Conservation (phyloP, 92 coral and sea anemone species). For the Umimayanthus kanabou region DNA sequence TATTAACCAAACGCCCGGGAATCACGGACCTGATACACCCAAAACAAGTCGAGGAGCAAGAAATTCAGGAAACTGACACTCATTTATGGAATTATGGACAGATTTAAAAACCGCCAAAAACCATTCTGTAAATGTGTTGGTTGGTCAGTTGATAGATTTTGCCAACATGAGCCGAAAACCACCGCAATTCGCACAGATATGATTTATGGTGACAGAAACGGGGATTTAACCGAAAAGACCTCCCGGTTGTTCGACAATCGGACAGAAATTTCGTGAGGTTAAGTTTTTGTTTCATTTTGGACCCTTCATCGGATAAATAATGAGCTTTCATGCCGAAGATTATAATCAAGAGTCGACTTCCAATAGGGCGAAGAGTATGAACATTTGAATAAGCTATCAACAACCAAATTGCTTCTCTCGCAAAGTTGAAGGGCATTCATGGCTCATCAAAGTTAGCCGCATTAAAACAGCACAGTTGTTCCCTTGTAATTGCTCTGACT, state of each 20-base stretch:
- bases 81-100: not conserved
- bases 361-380: not conserved
- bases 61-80: not conserved
- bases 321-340: conserved; percentile 7
- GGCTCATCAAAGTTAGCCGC: not conserved
- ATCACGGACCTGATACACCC: not conserved
- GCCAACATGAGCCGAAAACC: not conserved
- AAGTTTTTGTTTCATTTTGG: conserved; percentile 11
- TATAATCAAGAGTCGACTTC: not conserved
- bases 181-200: not conserved
- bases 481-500: not conserved
- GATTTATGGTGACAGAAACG: not conserved
- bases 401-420: not conserved
- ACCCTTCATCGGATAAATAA: conserved; percentile 15
- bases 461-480: not conserved
- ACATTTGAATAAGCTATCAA: not conserved
- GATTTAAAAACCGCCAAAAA: not conserved
- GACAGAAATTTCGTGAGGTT: not conserved
- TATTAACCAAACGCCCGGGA: not conserved
- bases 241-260: conserved; percentile 2
- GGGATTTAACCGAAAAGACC: conserved; percentile 1
- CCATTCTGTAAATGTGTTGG: not conserved
- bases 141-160: not conserved
- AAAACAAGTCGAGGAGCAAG: not conserved
- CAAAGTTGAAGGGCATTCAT: not conserved